Conservation (phyloP, 2,888 invertebrate species). For the Drosophila demipolita region DNA sequence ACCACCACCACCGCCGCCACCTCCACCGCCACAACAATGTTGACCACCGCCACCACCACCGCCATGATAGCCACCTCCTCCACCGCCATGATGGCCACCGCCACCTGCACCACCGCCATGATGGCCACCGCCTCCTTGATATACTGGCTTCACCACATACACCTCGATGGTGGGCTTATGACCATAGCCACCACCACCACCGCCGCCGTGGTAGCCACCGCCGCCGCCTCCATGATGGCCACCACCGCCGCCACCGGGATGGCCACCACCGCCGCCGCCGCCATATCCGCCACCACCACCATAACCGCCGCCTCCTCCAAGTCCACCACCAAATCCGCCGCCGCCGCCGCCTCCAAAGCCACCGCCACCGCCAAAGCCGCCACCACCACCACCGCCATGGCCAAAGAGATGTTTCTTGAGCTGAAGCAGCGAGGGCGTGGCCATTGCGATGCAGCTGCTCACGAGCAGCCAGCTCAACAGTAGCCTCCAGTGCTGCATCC, state of each 20-base stretch:
- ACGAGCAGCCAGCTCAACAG: slow-evolving; percentile 47
- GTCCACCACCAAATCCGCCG: slow-evolving; percentile 17
- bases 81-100: slow-evolving; percentile 40
- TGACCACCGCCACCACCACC: slow-evolving; percentile 36
- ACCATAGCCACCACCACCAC: slow-evolving; percentile 32
- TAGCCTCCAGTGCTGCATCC: slow-evolving; percentile 38
- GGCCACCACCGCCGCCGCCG: slow-evolving; percentile 31
- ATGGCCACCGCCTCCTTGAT: neutral
- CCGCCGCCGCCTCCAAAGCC: slow-evolving; percentile 37
- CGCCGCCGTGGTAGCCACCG: slow-evolving; percentile 31
- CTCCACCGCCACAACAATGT: slow-evolving; percentile 28
- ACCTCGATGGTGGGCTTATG: slow-evolving; percentile 34
- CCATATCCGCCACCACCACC: slow-evolving; percentile 31
- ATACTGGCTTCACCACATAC: slow-evolving; percentile 33
- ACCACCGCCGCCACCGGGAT: slow-evolving; percentile 14
- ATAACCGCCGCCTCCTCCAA: slow-evolving; percentile 30
- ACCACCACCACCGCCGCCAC: slow-evolving; percentile 26
- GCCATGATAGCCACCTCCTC: slow-evolving; percentile 23
- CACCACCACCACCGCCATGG: slow-evolving; percentile 43
- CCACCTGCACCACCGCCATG: slow-evolving; percentile 23
- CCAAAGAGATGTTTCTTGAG: slow-evolving; percentile 65
- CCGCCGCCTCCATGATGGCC: slow-evolving; percentile 34
- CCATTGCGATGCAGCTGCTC: slow-evolving; percentile 52
- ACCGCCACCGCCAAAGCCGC: slow-evolving; percentile 26
- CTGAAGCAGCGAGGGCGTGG: slow-evolving; percentile 51